Evolutionary conservation across 2,113 vertebrate species (phyloP), one percentile per base, ranked within the genome.

Genomic region (Oceanodroma tethys): DNA sequence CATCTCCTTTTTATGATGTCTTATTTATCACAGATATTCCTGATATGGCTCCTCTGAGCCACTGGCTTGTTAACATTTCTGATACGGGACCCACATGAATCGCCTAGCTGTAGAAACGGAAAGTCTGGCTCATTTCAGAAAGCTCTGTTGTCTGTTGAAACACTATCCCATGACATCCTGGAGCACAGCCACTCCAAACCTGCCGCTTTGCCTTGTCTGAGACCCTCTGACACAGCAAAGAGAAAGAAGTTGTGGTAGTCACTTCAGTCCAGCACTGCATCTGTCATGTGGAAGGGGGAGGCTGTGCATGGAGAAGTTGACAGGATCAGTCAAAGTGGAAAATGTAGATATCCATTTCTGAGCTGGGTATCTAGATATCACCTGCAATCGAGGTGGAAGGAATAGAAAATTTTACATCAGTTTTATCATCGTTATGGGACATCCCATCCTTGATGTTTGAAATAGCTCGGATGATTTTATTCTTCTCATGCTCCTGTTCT

Each of bases 1-100:
- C 43, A 16, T 83, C 90, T 85, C 63, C 81, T 94, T 86, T 96
- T 90, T 95, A 55, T 96, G 94, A 94, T 95, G 81, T 89, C 93
- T 92, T 92, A 95, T 94, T 96, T 96, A 93, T 96, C 85, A 91
- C 90, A 95, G 94, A 91, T 93, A 86, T 87, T 91, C 71, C 70
- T 86, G 65, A 88, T 84, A 68, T 1, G 45, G 40, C 26, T 81
- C 56, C 59, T 86, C 45, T 67, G 79, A 90, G 86, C 90, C 67
- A 27, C 4, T 21, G 67, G 30, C 40, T 94, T 74, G 50, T 78
- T 93, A 83, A 48, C 43, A 63, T 76, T 90, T 73, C 80, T 78
- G 53, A 80, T 89, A 53, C 0, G 2, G 47, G 74, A 66, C 38
- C 20, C 48, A 71, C 30, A 23, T 16, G 50, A 62, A 63, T 34